A percentile compares a stretch with the other conserved stretches of the same genome.
These are phyloP conservation scores for Conops quadrifasciatus DNA, from an alignment of 2,888 invertebrate species.

Conservation along the genomic window DNA sequence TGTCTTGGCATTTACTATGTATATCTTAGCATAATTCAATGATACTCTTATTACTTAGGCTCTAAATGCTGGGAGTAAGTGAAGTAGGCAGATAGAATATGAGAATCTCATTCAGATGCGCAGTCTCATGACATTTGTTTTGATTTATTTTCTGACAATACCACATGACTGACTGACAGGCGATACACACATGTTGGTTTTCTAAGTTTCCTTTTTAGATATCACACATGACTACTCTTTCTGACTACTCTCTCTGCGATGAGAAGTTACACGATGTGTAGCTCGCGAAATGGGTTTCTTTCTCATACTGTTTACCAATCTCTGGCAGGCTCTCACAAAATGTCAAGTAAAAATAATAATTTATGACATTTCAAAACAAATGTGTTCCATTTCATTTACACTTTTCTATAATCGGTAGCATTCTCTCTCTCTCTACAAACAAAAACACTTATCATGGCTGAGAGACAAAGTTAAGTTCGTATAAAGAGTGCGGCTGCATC, in stretches of 20 bases:
- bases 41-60: too few relatives aligned
- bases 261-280: too few relatives aligned
- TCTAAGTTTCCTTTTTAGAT: neutral
- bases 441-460: neutral
- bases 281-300: too few relatives aligned
- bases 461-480: neutral
- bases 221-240: neutral
- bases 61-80: too few relatives aligned
- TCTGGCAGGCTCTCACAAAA: neutral
- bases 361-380: slow-evolving; percentile 51
- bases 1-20: too few relatives aligned
- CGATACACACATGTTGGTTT: slow-evolving; percentile 31
- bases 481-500: too few relatives aligned
- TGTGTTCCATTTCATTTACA: slow-evolving; percentile 35
- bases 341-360: slow-evolving; percentile 41
- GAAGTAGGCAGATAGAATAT: too few relatives aligned
- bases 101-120: slow-evolving; percentile 10
- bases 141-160: slow-evolving; percentile 25
- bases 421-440: too few relatives aligned
- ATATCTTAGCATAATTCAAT: too few relatives aligned
- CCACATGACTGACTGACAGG: slow-evolving; percentile 22
- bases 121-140: slow-evolving; percentile 7
- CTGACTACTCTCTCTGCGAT: neutral
- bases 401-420: neutral
- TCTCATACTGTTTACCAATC: neutral